Evolutionary conservation across 2,797 vertebrate genomes (phyloP).

Genomic region (Clarias pachynema): DNA sequence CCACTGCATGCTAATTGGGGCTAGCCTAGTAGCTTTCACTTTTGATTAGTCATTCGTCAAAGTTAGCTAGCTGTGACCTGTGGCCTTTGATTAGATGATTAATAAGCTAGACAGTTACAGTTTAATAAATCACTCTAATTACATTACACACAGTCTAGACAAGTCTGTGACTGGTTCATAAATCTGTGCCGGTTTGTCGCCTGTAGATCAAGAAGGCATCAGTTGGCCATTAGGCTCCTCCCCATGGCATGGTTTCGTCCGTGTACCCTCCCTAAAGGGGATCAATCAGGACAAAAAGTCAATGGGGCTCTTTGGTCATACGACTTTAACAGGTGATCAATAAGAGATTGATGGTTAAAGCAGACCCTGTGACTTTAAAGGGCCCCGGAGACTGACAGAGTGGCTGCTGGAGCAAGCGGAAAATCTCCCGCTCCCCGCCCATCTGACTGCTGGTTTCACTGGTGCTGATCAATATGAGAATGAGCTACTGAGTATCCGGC

Average conservation of each 20-base stretch:
- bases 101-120: constrained; percentile 38
- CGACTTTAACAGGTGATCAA: constrained; percentile 54
- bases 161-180: constrained; percentile 47
- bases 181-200: constrained; percentile 40
- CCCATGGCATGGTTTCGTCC: constrained; percentile 22
- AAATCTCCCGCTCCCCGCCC: constrained; percentile 52
- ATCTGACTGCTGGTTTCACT: constrained; percentile 72
- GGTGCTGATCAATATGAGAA: constrained; percentile 47
- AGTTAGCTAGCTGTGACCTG: constrained; percentile 21
- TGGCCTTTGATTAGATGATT: constrained; percentile 41
- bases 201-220: constrained; percentile 40
- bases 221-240: constrained; percentile 31
- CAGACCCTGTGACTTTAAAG: constrained; percentile 43
- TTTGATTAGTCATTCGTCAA: constrained; percentile 44
- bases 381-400: constrained; percentile 36
- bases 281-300: constrained; percentile 39
- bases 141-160: constrained; percentile 43
- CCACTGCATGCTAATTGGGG: constrained; percentile 30
- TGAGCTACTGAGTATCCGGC: constrained; percentile 29
- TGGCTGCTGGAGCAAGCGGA: constrained; percentile 16
- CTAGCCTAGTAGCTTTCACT: constrained; percentile 39
- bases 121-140: constrained; percentile 49
- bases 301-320: constrained; percentile 26
- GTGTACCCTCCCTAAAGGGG: not conserved
- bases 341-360: constrained; percentile 53